Evolutionary conservation across 2,888 invertebrate genomes (phyloP).

Genomic region (Malthinus flaveolus): DNA sequence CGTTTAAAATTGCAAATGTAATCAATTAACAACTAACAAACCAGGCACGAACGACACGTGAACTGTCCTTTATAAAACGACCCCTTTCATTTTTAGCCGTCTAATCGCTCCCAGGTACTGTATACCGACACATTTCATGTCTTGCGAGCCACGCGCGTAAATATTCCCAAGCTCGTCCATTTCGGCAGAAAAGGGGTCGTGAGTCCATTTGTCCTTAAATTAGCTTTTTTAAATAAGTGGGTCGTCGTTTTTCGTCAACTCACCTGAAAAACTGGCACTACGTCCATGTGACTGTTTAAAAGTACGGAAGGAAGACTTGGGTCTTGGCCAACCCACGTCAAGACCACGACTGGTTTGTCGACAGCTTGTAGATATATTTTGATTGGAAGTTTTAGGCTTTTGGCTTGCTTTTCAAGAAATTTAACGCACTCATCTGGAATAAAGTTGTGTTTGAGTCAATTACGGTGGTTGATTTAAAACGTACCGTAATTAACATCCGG

Average conservation of each 20-base stretch:
- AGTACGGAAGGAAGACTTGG: constrained; percentile 70
- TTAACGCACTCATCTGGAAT: constrained; percentile 48
- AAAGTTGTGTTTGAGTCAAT: not conserved
- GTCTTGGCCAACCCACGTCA: constrained; percentile 77
- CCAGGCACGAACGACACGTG: constrained; percentile 76
- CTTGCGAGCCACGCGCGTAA: constrained; percentile 76
- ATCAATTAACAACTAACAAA: constrained; percentile 29
- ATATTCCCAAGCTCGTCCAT: constrained; percentile 86
- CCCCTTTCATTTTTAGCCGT: constrained; percentile 61
- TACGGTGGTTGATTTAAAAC: constrained; percentile 37
- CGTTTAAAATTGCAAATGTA: not conserved
- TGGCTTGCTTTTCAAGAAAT: constrained; percentile 72
- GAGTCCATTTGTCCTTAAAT: constrained; percentile 81
- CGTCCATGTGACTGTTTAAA: constrained; percentile 92
- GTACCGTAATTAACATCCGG: constrained; percentile 85
- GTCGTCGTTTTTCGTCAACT: not conserved
- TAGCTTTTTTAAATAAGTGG: not conserved
- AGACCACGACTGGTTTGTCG: constrained; percentile 73
- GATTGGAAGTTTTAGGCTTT: constrained; percentile 65
- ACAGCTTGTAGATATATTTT: constrained; percentile 50
- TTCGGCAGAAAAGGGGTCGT: constrained; percentile 85
- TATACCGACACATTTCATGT: constrained; percentile 84
- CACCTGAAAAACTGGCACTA: constrained; percentile 81
- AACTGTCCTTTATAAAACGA: constrained; percentile 65
- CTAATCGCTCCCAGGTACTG: constrained; percentile 78